Evolutionary conservation across 1,140 invertebrate genomes (phyloP).

Genomic region (Macrocentrus cingulum): DNA sequence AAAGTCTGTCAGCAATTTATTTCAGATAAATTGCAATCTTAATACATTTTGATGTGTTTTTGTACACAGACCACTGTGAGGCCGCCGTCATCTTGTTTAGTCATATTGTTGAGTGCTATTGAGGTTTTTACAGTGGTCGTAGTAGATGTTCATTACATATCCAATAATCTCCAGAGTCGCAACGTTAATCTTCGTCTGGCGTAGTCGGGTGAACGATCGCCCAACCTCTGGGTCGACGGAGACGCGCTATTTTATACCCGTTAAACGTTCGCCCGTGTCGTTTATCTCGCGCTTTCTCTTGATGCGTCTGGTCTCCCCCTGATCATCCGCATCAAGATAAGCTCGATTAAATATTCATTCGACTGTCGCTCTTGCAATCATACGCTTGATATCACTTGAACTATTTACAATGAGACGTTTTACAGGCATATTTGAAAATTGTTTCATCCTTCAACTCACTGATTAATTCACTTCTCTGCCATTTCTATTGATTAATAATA

Average conservation of each 20-base stretch:
- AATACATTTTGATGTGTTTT: not conserved
- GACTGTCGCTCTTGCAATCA: not conserved
- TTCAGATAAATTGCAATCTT: not conserved
- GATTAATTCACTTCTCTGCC: too few species aligned
- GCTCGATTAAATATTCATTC: not conserved
- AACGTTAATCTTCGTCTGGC: slow-evolving; percentile 20
- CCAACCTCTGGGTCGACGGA: not conserved
- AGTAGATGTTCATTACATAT: slow-evolving; percentile 17
- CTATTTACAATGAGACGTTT: too few species aligned
- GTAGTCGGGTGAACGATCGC: slow-evolving; percentile 15
- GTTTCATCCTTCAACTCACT: too few species aligned
- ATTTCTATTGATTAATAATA: too few species aligned
- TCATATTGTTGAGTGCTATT: too few species aligned
- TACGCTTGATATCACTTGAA: not conserved
- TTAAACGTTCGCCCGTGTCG: not conserved
- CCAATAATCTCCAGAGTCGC: slow-evolving; percentile 17
- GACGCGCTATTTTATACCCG: not conserved
- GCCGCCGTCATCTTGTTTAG: too few species aligned
- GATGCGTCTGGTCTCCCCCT: not conserved
- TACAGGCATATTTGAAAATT: too few species aligned
- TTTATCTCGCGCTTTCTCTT: not conserved
- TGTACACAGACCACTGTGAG: not conserved
- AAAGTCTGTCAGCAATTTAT: not conserved
- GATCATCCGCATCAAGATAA: not conserved
- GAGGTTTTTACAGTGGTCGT: too few species aligned